Percentiles rank a stretch among this genome's conserved stretches.
Evolutionary conservation across 2,888 invertebrate genomes (phyloP).

Genomic region (Malthinus flaveolus): DNA sequence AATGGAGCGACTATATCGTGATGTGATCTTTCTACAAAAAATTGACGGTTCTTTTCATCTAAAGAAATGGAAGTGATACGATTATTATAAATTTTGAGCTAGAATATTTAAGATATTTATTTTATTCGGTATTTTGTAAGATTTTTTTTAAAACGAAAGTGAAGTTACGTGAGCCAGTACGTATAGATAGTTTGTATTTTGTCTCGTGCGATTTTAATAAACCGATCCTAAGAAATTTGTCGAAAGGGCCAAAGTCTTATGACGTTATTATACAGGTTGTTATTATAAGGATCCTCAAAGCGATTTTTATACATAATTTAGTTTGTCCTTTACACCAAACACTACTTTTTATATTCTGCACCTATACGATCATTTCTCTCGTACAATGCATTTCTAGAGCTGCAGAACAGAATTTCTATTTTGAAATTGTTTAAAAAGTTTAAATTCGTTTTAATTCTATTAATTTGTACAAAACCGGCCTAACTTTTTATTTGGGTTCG

Average conservation of each 20-base stretch:
- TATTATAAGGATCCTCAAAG: too few species aligned
- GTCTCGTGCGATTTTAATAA: background rate
- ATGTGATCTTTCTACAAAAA: constrained; percentile 12
- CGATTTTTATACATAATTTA: too few species aligned
- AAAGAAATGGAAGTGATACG: constrained; percentile 17
- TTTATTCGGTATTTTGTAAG: too few species aligned
- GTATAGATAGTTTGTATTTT: constrained; percentile 5
- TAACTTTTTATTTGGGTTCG: too few species aligned
- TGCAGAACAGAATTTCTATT: too few species aligned
- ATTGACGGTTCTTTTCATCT: background rate
- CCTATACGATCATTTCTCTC: too few species aligned
- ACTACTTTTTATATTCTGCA: too few species aligned
- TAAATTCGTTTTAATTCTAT: too few species aligned
- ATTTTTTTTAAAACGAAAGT: background rate
- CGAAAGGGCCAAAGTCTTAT: background rate
- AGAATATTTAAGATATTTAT: background rate
- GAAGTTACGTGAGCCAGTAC: constrained; percentile 1
- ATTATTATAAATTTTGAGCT: constrained; percentile 7
- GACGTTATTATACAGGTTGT: background rate
- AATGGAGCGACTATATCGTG: constrained; percentile 24
- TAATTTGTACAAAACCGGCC: too few species aligned
- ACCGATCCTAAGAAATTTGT: background rate
- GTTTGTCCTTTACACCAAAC: too few species aligned
- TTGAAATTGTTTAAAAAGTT: too few species aligned
- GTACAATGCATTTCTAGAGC: too few species aligned